phyloP scores from a whole-genome alignment of 2,888 invertebrate species.

The Eremobia ochroleuca region DNA sequence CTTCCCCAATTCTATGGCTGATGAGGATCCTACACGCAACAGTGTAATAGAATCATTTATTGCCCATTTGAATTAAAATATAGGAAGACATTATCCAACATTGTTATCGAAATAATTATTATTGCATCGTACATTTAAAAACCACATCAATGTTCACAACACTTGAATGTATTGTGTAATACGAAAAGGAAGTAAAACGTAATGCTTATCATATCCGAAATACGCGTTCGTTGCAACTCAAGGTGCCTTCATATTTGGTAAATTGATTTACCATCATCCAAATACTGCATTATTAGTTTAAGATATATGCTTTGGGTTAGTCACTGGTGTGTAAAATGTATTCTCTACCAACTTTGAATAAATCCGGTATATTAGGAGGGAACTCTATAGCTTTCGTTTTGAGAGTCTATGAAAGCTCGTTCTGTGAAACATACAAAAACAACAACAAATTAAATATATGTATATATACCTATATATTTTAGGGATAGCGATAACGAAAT shows the following conservation, averaged over 20 bases:
- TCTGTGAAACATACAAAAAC: not conserved
- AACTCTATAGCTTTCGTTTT: not conserved
- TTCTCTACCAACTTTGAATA: not conserved
- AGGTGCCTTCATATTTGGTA: constrained; percentile 1
- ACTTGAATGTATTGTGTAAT: constrained; percentile 30
- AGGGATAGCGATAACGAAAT: not conserved
- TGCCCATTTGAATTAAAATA: not conserved
- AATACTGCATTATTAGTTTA: not conserved
- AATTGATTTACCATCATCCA: not conserved
- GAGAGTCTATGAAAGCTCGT: not conserved
- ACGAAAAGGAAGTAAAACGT: constrained; percentile 23
- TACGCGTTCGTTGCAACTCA: not conserved
- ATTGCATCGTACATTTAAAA: not conserved
- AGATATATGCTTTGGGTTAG: not conserved
- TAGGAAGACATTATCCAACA: constrained; percentile 10
- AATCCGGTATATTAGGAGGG: not conserved
- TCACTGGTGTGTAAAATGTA: not conserved
- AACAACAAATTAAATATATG: not conserved
- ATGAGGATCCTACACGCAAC: not conserved
- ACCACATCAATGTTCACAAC: not conserved
- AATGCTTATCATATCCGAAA: constrained; percentile 22
- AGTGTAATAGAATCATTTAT: not conserved
- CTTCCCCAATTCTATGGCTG: not conserved
- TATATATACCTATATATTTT: too few species aligned
- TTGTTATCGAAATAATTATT: not conserved